Evolutionary conservation across 2,888 invertebrate genomes (phyloP).

Genomic region (Tipula helvola): DNA sequence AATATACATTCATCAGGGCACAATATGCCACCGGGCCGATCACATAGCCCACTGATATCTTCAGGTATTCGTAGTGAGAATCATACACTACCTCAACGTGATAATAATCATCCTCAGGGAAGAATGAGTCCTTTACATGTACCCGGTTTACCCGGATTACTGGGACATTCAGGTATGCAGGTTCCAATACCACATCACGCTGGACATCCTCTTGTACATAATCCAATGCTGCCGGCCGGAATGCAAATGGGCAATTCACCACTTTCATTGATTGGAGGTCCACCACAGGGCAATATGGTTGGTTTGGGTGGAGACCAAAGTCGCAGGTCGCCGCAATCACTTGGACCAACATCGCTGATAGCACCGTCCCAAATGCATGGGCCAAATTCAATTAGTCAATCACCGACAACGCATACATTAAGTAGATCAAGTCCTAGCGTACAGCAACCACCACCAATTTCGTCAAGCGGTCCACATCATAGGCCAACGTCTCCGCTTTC

Average conservation of each 20-base stretch:
- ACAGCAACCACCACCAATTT: slow-evolving; percentile 23
- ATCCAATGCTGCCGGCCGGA: slow-evolving; percentile 27
- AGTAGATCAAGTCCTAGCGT: slow-evolving; percentile 37
- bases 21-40: not conserved
- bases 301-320: slow-evolving; percentile 21
- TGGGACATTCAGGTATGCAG: slow-evolving; percentile 30
- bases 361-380: slow-evolving; percentile 14
- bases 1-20: slow-evolving; percentile 22
- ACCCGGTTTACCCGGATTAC: slow-evolving; percentile 27
- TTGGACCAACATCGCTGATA: not conserved
- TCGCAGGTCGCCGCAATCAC: slow-evolving; percentile 30
- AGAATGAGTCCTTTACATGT: slow-evolving; percentile 32
- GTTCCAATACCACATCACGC: slow-evolving; percentile 23
- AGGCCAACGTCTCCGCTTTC: slow-evolving; percentile 33
- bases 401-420: slow-evolving; percentile 20
- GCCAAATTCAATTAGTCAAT: slow-evolving; percentile 23
- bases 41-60: slow-evolving; percentile 11
- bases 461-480: slow-evolving; percentile 24
- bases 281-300: slow-evolving; percentile 19
- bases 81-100: slow-evolving; percentile 13
- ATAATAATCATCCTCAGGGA: slow-evolving; percentile 20
- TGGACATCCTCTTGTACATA: slow-evolving; percentile 21
- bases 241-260: slow-evolving; percentile 26
- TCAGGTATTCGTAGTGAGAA: slow-evolving; percentile 11
- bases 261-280: slow-evolving; percentile 26